Conservation (phyloP, 2,797 vertebrate genomes). For the Lutjanus campechanus region DNA sequence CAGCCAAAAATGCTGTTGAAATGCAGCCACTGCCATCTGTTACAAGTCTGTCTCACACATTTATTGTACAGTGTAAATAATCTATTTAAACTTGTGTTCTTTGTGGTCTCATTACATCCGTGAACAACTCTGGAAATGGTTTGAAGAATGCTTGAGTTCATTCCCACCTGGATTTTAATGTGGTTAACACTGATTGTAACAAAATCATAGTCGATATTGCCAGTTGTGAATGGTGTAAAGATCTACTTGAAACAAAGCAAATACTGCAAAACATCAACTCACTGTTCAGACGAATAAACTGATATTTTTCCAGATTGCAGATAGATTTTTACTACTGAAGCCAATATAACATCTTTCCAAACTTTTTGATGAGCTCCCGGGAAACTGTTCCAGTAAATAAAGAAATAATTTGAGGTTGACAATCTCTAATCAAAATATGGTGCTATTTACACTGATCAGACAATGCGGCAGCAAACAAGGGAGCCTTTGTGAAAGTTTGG, state of each 20-base stretch:
- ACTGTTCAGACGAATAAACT: background rate
- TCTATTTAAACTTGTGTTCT: background rate
- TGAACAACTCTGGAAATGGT: slow-evolving; percentile 25
- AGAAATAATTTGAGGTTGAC: slow-evolving; percentile 6
- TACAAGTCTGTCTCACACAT: background rate
- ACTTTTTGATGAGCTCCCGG: slow-evolving; percentile 11
- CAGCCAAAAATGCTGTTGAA: slow-evolving; percentile 4
- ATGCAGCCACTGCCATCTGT: background rate
- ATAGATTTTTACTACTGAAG: slow-evolving; percentile 9
- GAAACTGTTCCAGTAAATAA: slow-evolving; percentile 8
- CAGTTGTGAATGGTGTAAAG: slow-evolving; percentile 30
- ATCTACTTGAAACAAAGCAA: slow-evolving; percentile 21
- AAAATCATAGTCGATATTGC: background rate
- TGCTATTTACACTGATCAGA: slow-evolving; percentile 14
- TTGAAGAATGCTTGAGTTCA: slow-evolving; percentile 1
- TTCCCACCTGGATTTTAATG: slow-evolving; percentile 24
- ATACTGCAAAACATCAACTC: slow-evolving; percentile 18
- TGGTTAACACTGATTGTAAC: slow-evolving; percentile 14
- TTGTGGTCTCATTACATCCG: slow-evolving; percentile 1
- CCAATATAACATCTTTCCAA: slow-evolving; percentile 18
- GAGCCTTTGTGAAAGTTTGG: slow-evolving; percentile 10
- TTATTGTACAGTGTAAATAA: slow-evolving; percentile 8
- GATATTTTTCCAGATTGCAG: slow-evolving; percentile 21
- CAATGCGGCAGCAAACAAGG: slow-evolving; percentile 15
- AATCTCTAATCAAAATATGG: slow-evolving; percentile 5